Evolutionary conservation across 2,113 vertebrate genomes (phyloP), one percentile per base, ranked within the genome.

Genomic region (Oryzias curvinotus): DNA sequence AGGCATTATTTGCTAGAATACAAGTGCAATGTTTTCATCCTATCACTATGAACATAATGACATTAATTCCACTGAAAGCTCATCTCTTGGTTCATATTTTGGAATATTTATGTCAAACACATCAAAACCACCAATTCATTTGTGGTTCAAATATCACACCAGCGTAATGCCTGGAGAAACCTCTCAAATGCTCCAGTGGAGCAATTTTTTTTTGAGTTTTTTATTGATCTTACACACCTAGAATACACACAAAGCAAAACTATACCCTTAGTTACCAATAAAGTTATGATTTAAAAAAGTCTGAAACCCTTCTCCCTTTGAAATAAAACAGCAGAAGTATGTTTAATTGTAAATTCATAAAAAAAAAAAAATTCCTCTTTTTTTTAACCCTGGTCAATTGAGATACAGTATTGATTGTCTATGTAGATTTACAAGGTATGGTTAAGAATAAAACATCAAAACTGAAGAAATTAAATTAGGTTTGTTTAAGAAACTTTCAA

Each of bases 181-280:
- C 81, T 71, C 84, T 88, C 87, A 88, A 90, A 83, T 85, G 82
- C 71, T 86, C 79, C 80, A 84, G 83, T 45, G 61, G 63, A 77
- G 63, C 68, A 80, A 80, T 65, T 75, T 58, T 68, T 36, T 36
- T 36, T 36, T 7, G 30, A 8, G 30, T 10, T 36, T 2, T 36
- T 36, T 2, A 36, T 8, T 2, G 7, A 1, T 36, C 2, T 36
- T 0, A 36, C 8, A 36, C 30, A 36, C 10, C 36, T 12, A 36
- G 3, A 12, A 12, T 36, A 36, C 7, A 12, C 10, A 36, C 10
- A 10, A 36, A 36, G 8, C 36, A 36, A 36, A 36, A 7, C 36
- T 36, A 36, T 36, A 12, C 2, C 30, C 10, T 36, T 12, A 36
- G 36, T 28, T 28, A 28, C 26, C 5, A 5, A 28, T 28, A 0